Base-by-base conservation (phyloP, 1,140 invertebrate genomes). In the Proctacanthus coquilletti region DNA sequence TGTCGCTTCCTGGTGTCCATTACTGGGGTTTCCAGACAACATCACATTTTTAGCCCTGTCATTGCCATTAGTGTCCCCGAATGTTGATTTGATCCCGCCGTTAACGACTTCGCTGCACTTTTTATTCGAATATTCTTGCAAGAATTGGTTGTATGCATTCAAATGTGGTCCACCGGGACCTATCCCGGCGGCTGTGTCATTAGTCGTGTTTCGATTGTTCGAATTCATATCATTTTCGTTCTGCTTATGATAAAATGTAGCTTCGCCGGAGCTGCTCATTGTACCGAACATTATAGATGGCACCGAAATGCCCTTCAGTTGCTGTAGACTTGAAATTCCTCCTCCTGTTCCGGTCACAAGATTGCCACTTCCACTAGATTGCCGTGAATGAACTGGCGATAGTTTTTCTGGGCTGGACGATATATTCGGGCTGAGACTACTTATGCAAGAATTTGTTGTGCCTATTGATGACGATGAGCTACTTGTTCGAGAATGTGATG, bases 81-180 rank as follows among this genome's bases (percentile, higher is more conserved):
- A 17, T 21, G 34, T 10, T 49, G 41, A 8, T 23, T 42, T 27
- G 42, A 44, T 36, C 42, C 30, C 30, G 34, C 13, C 18, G n/a
- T 30, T 18, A 27, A 20, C n/a, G 20, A 14, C 27, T 25, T 42
- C 33, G 37, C 37, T 43, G 13, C 39, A 47, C 41, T 54, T 48
- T 42, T 57, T 57, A 43, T 53, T 50, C 41, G 54, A 47, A 47
- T 53, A 57, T 51, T 57, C 49, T 47, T 57, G 57, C 38, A 57
- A 45, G 40, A 57, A 45, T 43, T 57, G 52, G 47, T 47, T 57
- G 46, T 57, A 55, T 40, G 46, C 49, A 42, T 50, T 57, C 13
- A 27, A 8, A 27, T 40, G 48, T 51, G 50, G 44, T 52, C 52
- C 51, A 52, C 43, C 43, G 51, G 41, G 39, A 46, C 42, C 49